Evolutionary conservation across 37 sponge, comb jelly and placozoan genomes (phyloP), one percentile per base, ranked within the genome.

Genomic region (Axinella damicornis): DNA sequence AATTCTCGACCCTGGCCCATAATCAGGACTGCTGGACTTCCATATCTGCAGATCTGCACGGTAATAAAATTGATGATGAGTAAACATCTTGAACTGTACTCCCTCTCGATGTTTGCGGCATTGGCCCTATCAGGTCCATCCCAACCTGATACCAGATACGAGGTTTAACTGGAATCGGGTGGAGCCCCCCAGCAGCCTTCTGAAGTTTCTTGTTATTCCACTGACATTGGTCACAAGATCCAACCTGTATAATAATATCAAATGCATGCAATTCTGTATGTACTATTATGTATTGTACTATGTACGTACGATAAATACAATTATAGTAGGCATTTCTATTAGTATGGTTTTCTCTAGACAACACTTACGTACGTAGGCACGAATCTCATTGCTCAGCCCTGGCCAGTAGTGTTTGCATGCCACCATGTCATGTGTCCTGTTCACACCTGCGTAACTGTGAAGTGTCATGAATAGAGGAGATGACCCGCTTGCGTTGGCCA

Each of bases 121-220:
- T 55, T 39, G 85, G 90, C n/a, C 85, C 90, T 32, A 89, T 70
- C 32, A 89, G 55, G 58, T 78, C 90, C 58, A 89, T 89, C 1
- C 87, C 87, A 31, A 86, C 58, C 30, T 79, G 65, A 31, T 72
- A 38, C 71, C 78, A 78, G 24, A 83, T 27, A 15, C 57, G 57
- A 37, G 86, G 62, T 18, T 66, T 21, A 16, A 85, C 79, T 30
- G 68, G 66, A 22, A 85, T 85, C 20, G 87, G 87, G 58, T 86
- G 87, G 18, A 86, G 80, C 30, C 31, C 80, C 28, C 79, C 74
- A 71, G 59, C 72, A 40, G 36, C 33, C 19, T 76, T 66, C 24
- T 84, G 33, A 0, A 75, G 83, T 21, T 82, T 82, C 38, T 62
- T 33, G 65, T 89, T 89, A 16, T 66, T 76, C 34, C 73, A 27